Conservation (phyloP, 2,888 invertebrate species). For the Drosophila acutilabella region DNA sequence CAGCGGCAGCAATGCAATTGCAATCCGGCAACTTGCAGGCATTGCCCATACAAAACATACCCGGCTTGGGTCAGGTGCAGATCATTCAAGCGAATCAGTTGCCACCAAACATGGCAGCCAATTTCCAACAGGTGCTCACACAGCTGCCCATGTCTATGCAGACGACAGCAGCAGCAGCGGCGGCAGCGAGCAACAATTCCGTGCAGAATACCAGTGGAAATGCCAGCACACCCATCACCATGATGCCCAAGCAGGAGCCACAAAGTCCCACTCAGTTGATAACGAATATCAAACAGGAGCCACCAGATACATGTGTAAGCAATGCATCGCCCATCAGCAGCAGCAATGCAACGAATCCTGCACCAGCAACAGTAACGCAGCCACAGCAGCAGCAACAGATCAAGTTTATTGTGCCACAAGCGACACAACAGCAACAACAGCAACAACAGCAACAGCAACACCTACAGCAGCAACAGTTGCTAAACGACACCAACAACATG, state of each 20-base stretch:
- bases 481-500: conserved; percentile 28
- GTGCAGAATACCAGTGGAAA: conserved; percentile 71
- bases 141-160: conserved; percentile 66
- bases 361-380: conserved; percentile 18
- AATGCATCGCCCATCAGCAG: conserved; percentile 9
- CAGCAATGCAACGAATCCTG: conserved; percentile 21
- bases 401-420: conserved; percentile 79
- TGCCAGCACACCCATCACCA: conserved; percentile 34
- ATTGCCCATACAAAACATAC: conserved; percentile 91
- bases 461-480: conserved; percentile 56
- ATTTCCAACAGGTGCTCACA: conserved; percentile 78
- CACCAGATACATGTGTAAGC: conserved; percentile 74
- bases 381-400: conserved; percentile 64
- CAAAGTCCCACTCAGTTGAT: conserved; percentile 83
- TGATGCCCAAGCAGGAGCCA: conserved; percentile 82
- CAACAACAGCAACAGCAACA: conserved; percentile 48
- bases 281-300: conserved; percentile 83
- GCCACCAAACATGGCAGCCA: conserved; percentile 83
- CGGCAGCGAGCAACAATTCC: conserved; percentile 35
- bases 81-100: conserved; percentile 85
- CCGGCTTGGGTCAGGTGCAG: conserved; percentile 93
- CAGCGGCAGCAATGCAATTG: conserved; percentile 78
- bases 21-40: conserved; percentile 86
- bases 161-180: conserved; percentile 26
- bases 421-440: conserved; percentile 40